Base-by-base conservation (phyloP, 2,888 invertebrate genomes). In the Orthonevra nobilis region DNA sequence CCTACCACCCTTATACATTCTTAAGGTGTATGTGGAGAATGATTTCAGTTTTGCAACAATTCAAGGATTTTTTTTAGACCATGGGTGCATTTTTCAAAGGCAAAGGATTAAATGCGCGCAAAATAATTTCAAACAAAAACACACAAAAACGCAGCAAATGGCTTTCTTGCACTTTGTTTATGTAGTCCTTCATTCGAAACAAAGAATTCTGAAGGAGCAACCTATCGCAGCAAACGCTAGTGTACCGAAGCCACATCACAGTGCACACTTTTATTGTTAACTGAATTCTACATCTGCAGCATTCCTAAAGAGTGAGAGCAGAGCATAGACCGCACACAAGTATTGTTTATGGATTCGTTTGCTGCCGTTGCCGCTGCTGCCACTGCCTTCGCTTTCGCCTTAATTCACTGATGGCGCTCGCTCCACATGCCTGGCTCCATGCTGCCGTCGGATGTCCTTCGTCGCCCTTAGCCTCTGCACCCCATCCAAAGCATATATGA, bases 201-300 rank as follows among this genome's bases (percentile, higher is more conserved):
- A 79, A 79, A 73, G 52, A 66, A 73, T 46, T 66, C 46, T 66
- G 17, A 56, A 54, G 58, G 52, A 72, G 64, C 52, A 15, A 54
- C 34, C 61, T 68, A 52, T 60, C 63, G 58, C 30, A 36, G 36
- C 68, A 28, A 61, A 73, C 48, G 61, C 70, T 23, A 63, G 50
- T 61, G 56, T 54, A 54, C 40, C 36, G 66, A 68, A 63, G 56
- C 72, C 60, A 46, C 48, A 68, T n/a, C n/a, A n/a, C 56, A 60
- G 58, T 72, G 79, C n/a, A n/a, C 68, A 74, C 60, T 69, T 66
- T 79, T 74, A 81, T 72, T 73, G 79, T 79, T 73, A 79, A 79
- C 79, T 79, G 73, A 79, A 73, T 79, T 79, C 61, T 60, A 73
- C 66, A 66, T 79, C 79, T 73, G 79, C 79, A 79, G 73, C 79